Base-by-base conservation (phyloP, 2,113 vertebrate species). In the Nanorana parkeri region DNA sequence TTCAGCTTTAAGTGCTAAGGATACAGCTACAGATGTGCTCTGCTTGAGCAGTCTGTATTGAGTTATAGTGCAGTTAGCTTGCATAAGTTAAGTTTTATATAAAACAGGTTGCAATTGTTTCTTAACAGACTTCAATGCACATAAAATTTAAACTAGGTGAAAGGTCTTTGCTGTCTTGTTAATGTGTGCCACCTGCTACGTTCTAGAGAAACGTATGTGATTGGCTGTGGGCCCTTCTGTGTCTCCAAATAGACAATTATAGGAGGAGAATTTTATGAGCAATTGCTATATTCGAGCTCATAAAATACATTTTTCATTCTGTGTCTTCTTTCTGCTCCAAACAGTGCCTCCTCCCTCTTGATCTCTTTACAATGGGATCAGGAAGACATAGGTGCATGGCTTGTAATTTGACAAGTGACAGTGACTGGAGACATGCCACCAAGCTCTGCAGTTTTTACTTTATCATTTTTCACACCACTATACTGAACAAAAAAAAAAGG, bases 391-490 rank as follows among this genome's bases (percentile, higher is more conserved):
- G 71, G 72, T 67, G 73, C 71, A 28, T 58, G 63, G 71, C 61
- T 83, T 47, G 29, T 65, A 47, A 65, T 67, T 68, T 83, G 80
- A 76, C 80, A 83, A 68, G 65, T 76, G 80, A 83, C 80, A 83
- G 80, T 83, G 52, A 58, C 71, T 75, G 80, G 71, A 83, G 72
- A 56, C 52, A 24, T 51, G 71, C 71, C 71, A 83, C 54, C 21
- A 74, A 54, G 64, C 80, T 76, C 11, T 36, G 72, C 64, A 51
- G 47, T 82, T 65, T 74, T 58, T 72, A 67, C 54, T 75, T 76
- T 83, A 75, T 83, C 80, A 68, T 75, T 55, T 76, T 83, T 67
- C 80, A 83, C 72, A 83, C 68, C 74, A n/a, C 51, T 58, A 56
- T 68, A 52, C n/a, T n/a, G 61, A 64, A 47, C 29, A 75, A 63